These are phyloP conservation scores for Butorides virescens DNA, from an alignment of 2,113 vertebrate species.

Conservation along the genomic window DNA sequence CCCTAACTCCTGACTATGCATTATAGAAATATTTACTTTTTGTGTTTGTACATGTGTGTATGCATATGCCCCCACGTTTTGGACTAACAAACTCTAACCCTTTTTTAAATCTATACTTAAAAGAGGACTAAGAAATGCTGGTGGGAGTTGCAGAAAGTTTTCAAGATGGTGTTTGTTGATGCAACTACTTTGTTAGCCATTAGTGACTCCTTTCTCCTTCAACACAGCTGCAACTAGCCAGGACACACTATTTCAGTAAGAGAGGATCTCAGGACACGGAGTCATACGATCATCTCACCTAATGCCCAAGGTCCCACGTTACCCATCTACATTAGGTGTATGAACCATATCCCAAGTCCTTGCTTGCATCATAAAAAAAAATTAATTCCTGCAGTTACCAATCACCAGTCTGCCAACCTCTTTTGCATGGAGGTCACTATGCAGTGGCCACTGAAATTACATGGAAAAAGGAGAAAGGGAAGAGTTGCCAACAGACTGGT, in stretches of 20 bases:
- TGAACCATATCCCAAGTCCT: background rate
- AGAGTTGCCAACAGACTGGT: background rate
- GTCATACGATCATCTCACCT: background rate
- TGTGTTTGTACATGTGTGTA: rapidly evolving
- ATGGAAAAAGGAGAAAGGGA: background rate
- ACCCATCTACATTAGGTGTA: rapidly evolving
- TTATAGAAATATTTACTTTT: background rate
- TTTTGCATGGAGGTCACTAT: background rate
- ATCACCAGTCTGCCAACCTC: background rate
- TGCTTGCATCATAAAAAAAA: background rate
- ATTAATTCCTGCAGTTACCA: background rate
- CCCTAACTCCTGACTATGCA: background rate
- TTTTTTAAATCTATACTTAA: background rate
- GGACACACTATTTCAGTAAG: background rate
- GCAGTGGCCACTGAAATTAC: background rate
- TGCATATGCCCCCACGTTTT: background rate
- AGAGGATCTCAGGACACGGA: background rate
- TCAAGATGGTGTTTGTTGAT: background rate
- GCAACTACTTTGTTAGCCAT: background rate
- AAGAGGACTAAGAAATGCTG: background rate
- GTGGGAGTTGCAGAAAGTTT: background rate
- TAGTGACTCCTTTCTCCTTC: background rate
- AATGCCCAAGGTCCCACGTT: background rate
- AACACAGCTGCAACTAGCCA: background rate
- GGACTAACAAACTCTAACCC: background rate